Evolutionary conservation across 2,113 vertebrate species (phyloP).

Genomic region (Maccullochella peelii): DNA sequence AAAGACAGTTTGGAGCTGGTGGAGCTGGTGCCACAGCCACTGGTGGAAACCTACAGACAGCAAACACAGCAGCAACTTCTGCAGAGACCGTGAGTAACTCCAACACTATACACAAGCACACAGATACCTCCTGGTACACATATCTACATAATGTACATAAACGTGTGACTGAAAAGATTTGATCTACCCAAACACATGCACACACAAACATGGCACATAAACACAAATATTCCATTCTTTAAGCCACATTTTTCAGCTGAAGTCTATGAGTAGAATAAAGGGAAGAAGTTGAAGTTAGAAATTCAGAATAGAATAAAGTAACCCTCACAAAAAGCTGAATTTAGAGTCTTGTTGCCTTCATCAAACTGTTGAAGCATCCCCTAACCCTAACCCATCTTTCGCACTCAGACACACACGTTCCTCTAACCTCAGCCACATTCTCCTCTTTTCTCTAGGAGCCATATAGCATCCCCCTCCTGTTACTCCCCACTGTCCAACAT

Average conservation of each 20-base stretch:
- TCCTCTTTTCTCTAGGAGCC: slow-evolving; percentile 82
- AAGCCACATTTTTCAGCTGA: background rate
- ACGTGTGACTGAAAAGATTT: background rate
- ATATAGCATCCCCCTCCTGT: slow-evolving; percentile 86
- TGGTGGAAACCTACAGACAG: slow-evolving; percentile 95
- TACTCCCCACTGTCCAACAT: slow-evolving; percentile 91
- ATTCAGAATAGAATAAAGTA: background rate
- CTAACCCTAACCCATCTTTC: too few species aligned
- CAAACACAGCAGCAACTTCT: slow-evolving; percentile 95
- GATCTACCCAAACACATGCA: background rate
- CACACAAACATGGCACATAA: background rate
- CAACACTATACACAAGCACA: slow-evolving; percentile 6
- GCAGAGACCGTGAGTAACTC: slow-evolving; percentile 92
- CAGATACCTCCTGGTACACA: background rate
- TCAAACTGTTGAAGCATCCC: background rate
- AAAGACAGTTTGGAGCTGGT: slow-evolving; percentile 97
- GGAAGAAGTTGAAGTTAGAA: background rate
- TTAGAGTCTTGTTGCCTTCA: background rate
- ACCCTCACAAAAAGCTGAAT: background rate
- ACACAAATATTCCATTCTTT: background rate
- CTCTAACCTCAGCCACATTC: background rate
- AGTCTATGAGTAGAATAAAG: background rate
- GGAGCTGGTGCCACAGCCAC: slow-evolving; percentile 93
- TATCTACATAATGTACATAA: background rate
- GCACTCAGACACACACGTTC: background rate